Evolutionary conservation across 2,113 vertebrate species (phyloP), one percentile per base, ranked within the genome.

Genomic region (Pycnonotus jocosus): DNA sequence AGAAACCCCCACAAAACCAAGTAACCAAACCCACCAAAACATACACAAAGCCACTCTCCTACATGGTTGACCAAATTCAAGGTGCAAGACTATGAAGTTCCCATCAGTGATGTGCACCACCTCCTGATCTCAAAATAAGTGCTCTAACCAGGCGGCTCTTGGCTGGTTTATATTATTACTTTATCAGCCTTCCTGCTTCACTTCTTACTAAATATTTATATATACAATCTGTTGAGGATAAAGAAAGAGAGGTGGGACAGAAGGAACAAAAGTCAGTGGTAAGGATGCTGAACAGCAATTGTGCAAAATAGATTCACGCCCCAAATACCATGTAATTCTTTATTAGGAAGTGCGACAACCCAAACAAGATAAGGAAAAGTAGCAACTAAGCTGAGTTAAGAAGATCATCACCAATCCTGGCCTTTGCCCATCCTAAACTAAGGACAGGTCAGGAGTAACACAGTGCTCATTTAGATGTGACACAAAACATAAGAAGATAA

Each of bases 1-100:
- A 68, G 42, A 20, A 24, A 25, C 1, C 0, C 0, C 0, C 33
- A 25, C 10, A 72, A 79, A 56, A 62, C 21, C 24, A 42, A 70
- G 16, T 37, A 70, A 38, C 10, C 54, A 73, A 51, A 76, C 9
- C n/a, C 47, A 77, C 11, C 21, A 50, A 47, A 86, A 72, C 37
- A 58, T 35, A 47, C 40, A 42, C 30, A 68, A 72, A 82, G 27
- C 21, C 50, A 84, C 64, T 72, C 50, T 15, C 48, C 7, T 57
- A 44, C 3, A 1, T 28, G 40, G 44, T 11, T 66, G 35, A 68
- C 30, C 27, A 56, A 88, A 20, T 15, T 42, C 28, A 47, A 86
- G 6, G 12, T 51, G 10, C 21, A 48, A 57, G 54, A 56, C 24
- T 14, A 25, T 15, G 2, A 77, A 15, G 18, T 15, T 89, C 22